These are phyloP conservation scores for Pyrrhia umbra DNA, from an alignment of 2,888 invertebrate species.

Conservation along the genomic window DNA sequence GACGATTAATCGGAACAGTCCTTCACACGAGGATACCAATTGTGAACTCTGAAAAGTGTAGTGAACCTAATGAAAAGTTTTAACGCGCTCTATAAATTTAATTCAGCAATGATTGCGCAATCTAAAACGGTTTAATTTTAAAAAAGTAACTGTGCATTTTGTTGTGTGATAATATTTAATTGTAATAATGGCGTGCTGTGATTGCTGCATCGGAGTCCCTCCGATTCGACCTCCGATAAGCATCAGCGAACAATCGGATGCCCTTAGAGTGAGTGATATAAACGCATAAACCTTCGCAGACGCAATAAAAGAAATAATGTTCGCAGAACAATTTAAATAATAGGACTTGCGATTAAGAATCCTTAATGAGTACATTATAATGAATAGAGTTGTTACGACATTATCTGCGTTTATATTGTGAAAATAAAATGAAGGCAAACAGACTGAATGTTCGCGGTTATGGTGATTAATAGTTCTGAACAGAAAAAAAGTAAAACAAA, in stretches of 20 bases:
- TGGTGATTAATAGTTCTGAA: not conserved
- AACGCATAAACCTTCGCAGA: conserved; percentile 36
- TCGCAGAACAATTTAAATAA: conserved; percentile 17
- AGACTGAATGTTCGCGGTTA: not conserved
- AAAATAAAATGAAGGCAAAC: not conserved
- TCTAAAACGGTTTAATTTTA: conserved; percentile 68
- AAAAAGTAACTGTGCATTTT: conserved; percentile 75
- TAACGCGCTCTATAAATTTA: conserved; percentile 48
- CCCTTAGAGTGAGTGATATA: conserved; percentile 92
- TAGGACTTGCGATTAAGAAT: conserved; percentile 17
- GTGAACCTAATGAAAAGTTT: conserved; percentile 60
- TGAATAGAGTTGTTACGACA: conserved; percentile 8
- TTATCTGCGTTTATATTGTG: not conserved
- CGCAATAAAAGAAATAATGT: conserved; percentile 21
- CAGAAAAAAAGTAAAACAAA: conserved; percentile 2
- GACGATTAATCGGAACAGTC: conserved; percentile 57
- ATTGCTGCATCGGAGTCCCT: conserved; percentile 92
- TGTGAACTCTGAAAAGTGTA: conserved; percentile 64
- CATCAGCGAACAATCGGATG: conserved; percentile 93
- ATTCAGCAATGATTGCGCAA: conserved; percentile 80
- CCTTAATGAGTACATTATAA: conserved; percentile 10
- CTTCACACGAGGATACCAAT: conserved; percentile 51
- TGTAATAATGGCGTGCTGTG: conserved; percentile 91
- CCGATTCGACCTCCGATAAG: conserved; percentile 95
- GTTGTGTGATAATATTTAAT: conserved; percentile 73